Conservation (phyloP, 2,113 vertebrate genomes). For the human region DNA sequence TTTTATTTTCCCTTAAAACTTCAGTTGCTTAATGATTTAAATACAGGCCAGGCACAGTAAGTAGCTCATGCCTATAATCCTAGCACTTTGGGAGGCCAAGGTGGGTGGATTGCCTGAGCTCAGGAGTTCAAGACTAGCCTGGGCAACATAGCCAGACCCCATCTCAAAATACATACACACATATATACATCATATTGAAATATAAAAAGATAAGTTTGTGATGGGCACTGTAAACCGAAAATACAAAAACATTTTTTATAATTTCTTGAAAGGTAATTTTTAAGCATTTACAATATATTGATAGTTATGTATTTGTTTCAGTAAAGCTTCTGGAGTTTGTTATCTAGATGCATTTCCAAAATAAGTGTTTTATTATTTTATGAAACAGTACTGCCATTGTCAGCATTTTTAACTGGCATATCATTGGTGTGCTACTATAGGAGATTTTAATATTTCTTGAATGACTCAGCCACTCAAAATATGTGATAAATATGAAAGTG, state of each 20-base stretch:
- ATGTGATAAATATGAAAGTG: slow-evolving; percentile 68
- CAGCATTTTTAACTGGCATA: slow-evolving; percentile 77
- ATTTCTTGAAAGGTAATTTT: slow-evolving; percentile 20
- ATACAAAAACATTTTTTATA: not conserved
- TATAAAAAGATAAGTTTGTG: slow-evolving; percentile 33
- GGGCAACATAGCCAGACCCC: not conserved
- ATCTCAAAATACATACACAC: not conserved
- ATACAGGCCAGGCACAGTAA: not conserved
- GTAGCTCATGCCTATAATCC: not conserved
- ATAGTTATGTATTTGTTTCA: not conserved
- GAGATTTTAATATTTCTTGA: slow-evolving; percentile 70
- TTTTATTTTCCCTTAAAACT: slow-evolving; percentile 23
- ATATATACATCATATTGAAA: not conserved
- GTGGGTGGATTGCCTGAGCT: not conserved
- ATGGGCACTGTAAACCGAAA: slow-evolving; percentile 25
- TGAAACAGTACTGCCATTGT: slow-evolving; percentile 74
- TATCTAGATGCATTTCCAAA: slow-evolving; percentile 4
- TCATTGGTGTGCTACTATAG: slow-evolving; percentile 64
- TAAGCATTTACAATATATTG: not conserved
- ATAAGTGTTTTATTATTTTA: slow-evolving; percentile 52
- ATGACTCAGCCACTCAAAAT: slow-evolving; percentile 54
- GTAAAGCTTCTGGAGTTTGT: not conserved
- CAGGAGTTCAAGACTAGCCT: not conserved
- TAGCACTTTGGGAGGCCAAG: not conserved
- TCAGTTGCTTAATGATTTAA: not conserved